phyloP scores from a whole-genome alignment of 2,888 invertebrate species.

The Spodoptera picta region DNA sequence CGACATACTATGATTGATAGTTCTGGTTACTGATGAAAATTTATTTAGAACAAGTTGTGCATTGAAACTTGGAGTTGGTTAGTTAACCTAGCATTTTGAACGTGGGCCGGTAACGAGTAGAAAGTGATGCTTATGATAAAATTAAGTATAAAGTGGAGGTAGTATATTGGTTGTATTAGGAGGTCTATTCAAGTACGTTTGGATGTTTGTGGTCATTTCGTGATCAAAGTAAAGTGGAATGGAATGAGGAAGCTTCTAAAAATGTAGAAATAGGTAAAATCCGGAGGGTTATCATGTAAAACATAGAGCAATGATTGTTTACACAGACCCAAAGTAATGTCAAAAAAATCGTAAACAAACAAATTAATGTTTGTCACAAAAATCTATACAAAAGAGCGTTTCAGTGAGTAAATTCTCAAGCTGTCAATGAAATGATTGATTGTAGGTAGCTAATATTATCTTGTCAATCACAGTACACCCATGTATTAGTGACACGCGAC shows the following conservation, averaged over 20 bases:
- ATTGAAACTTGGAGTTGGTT: conserved; percentile 1
- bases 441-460: conserved; percentile 14
- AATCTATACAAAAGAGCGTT: conserved; percentile 7
- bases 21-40: conserved; percentile 4
- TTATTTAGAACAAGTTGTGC: too few species aligned
- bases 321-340: too few species aligned
- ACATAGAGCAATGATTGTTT: too few species aligned
- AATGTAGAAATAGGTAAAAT: too few species aligned
- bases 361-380: neutral
- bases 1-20: neutral
- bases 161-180: too few species aligned
- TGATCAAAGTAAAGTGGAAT: too few species aligned
- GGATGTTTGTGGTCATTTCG: too few species aligned
- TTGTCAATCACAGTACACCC: conserved; percentile 10
- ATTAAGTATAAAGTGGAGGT: too few species aligned
- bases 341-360: too few species aligned
- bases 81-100: conserved; percentile 23
- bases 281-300: too few species aligned
- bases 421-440: conserved; percentile 14
- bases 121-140: conserved; percentile 44
- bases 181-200: too few species aligned
- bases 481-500: neutral
- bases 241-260: too few species aligned
- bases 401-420: conserved; percentile 8
- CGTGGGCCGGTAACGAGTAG: conserved; percentile 41